These are phyloP conservation scores for Leptura quadrifasciata DNA, from an alignment of 2,888 invertebrate genomes.

Conservation along the genomic window DNA sequence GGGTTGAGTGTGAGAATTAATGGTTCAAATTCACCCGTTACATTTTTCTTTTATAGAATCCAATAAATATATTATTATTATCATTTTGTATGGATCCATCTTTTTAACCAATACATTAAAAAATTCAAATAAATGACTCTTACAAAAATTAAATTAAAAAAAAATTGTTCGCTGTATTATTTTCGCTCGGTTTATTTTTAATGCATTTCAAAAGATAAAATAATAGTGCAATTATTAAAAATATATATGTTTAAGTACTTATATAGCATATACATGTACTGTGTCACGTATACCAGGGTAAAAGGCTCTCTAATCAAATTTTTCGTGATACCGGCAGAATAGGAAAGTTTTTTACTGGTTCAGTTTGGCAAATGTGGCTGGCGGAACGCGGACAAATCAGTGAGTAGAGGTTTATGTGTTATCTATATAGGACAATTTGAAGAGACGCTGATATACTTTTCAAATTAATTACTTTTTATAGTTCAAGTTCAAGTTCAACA, in stretches of 20 bases:
- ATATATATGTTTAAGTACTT: slow-evolving; percentile 23
- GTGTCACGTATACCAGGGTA: slow-evolving; percentile 64
- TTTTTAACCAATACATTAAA: no score
- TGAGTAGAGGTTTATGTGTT: slow-evolving; percentile 9
- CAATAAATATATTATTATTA: no score
- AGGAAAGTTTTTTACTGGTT: slow-evolving; percentile 10
- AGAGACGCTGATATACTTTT: neutral
- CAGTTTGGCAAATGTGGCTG: slow-evolving; percentile 8
- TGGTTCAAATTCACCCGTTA: no score
- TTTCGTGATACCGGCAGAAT: slow-evolving; percentile 51
- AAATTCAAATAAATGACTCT: no score
- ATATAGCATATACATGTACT: slow-evolving; percentile 56
- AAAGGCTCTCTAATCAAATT: slow-evolving; percentile 57
- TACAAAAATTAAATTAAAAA: no score
- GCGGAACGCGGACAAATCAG: neutral
- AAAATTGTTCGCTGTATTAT: no score
- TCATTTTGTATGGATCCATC: no score
- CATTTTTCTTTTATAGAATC: no score
- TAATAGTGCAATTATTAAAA: slow-evolving; percentile 29
- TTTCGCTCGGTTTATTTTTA: neutral
- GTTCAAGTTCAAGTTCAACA: slow-evolving; percentile 12
- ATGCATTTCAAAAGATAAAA: slow-evolving; percentile 22
- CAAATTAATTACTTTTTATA: neutral
- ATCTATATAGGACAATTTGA: slow-evolving; percentile 1
- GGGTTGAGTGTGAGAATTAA: no score